These are phyloP conservation scores for Todiramphus chloris DNA, from an alignment of 2,113 vertebrate species.

Conservation along the genomic window DNA sequence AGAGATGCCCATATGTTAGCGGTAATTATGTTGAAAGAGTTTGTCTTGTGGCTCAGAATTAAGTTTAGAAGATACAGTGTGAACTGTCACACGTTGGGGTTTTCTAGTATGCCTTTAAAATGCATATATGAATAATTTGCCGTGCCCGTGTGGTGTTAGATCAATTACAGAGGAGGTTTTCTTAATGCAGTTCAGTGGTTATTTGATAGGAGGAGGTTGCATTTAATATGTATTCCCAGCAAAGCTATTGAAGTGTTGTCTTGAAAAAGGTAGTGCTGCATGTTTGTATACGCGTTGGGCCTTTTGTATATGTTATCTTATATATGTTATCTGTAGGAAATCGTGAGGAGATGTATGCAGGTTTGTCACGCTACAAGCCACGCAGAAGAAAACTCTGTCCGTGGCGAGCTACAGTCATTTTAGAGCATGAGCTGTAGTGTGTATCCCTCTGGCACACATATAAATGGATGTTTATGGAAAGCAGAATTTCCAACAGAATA, in stretches of 20 bases:
- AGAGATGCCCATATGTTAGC: conserved; percentile 20
- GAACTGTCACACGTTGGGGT: not conserved
- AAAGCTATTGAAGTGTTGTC: not conserved
- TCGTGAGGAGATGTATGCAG: rapidly evolving
- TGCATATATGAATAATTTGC: not conserved
- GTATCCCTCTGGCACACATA: not conserved
- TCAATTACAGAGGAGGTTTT: not conserved
- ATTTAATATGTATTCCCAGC: not conserved
- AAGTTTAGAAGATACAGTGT: not conserved
- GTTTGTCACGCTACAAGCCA: not conserved
- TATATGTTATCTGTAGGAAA: not conserved
- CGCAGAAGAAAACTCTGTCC: not conserved
- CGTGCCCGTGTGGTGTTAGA: not conserved
- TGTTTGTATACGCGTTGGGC: rapidly evolving
- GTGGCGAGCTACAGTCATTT: not conserved
- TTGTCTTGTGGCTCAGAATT: conserved; percentile 1
- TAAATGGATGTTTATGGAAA: not conserved
- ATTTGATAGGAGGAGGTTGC: not conserved
- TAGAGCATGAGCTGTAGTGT: not conserved
- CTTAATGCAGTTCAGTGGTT: not conserved
- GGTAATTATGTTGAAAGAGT: conserved; percentile 27
- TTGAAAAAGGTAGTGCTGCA: not conserved
- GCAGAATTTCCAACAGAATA: not conserved
- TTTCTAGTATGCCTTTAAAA: not conserved
- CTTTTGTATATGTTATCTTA: not conserved